phyloP scores from a whole-genome alignment of 2,888 invertebrate species.

The Chalcis sispes region DNA sequence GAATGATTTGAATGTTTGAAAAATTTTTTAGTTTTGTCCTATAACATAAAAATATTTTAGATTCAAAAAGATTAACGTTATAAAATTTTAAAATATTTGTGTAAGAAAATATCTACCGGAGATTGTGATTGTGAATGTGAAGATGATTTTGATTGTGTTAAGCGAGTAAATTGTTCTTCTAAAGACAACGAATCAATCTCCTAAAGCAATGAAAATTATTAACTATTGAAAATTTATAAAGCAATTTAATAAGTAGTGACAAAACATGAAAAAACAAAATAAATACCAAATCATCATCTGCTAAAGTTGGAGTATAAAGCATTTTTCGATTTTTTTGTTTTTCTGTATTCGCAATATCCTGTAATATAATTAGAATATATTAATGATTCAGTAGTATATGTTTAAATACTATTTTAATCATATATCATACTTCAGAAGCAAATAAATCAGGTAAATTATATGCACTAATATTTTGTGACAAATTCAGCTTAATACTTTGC shows the following conservation, averaged over 20 bases:
- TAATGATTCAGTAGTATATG: neutral
- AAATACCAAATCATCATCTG: conserved; percentile 53
- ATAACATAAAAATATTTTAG: neutral
- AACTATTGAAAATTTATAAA: neutral
- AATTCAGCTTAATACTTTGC: neutral
- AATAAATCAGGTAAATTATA: conserved; percentile 40
- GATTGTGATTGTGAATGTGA: conserved; percentile 21
- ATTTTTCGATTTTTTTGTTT: conserved; percentile 41
- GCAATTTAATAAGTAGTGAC: neutral
- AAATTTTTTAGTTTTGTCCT: conserved; percentile 51
- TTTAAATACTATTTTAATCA: neutral
- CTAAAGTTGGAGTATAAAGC: conserved; percentile 51
- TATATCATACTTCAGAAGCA: conserved; percentile 34
- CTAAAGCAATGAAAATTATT: conserved; percentile 22
- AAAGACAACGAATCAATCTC: conserved; percentile 48
- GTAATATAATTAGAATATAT: conserved; percentile 20
- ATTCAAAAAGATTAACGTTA: neutral
- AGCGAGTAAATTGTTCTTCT: conserved; percentile 50
- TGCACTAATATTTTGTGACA: conserved; percentile 16
- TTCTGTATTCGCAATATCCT: conserved; percentile 25
- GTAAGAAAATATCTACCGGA: conserved; percentile 31
- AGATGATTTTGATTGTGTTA: conserved; percentile 42
- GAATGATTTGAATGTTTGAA: conserved; percentile 36
- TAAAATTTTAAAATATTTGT: neutral
- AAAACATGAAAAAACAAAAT: conserved; percentile 18